phyloP scores from a whole-genome alignment of 2,113 vertebrate species.

The Hippocampus abdominalis region DNA sequence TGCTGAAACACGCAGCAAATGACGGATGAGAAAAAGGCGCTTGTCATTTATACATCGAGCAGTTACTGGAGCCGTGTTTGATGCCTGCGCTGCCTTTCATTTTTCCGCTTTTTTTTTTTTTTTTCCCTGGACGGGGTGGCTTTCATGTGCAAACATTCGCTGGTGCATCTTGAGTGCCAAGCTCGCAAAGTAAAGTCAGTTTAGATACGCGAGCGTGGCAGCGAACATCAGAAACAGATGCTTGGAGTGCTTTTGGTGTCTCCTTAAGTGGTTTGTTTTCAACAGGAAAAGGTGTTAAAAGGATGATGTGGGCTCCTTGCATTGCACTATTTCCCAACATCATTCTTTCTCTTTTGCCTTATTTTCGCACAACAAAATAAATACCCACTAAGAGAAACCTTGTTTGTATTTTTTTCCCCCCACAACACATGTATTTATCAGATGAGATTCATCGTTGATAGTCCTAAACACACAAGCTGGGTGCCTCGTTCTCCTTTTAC shows the following conservation, averaged over 20 bases:
- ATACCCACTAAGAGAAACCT: slow-evolving; percentile 11
- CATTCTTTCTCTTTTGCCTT: slow-evolving; percentile 5
- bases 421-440: background rate
- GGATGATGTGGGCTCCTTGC: slow-evolving; percentile 25
- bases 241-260: slow-evolving; percentile 21
- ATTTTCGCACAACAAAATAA: slow-evolving; percentile 30
- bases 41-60: slow-evolving; percentile 6
- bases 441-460: background rate
- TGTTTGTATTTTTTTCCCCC: background rate
- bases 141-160: slow-evolving; percentile 20
- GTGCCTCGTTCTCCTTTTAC: background rate
- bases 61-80: slow-evolving; percentile 20
- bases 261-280: slow-evolving; percentile 41
- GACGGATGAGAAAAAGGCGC: slow-evolving; percentile 21
- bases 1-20: slow-evolving; percentile 13
- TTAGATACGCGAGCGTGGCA: slow-evolving; percentile 20
- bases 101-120: slow-evolving; percentile 7
- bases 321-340: slow-evolving; percentile 10
- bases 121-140: background rate
- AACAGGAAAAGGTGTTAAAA: slow-evolving; percentile 25
- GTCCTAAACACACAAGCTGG: background rate
- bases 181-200: slow-evolving; percentile 14
- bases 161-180: slow-evolving; percentile 5
- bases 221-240: slow-evolving; percentile 13
- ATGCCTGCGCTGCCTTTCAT: slow-evolving; percentile 32